phyloP scores from a whole-genome alignment of 2,888 invertebrate genomes.

The Lithophane semibrunnea region DNA sequence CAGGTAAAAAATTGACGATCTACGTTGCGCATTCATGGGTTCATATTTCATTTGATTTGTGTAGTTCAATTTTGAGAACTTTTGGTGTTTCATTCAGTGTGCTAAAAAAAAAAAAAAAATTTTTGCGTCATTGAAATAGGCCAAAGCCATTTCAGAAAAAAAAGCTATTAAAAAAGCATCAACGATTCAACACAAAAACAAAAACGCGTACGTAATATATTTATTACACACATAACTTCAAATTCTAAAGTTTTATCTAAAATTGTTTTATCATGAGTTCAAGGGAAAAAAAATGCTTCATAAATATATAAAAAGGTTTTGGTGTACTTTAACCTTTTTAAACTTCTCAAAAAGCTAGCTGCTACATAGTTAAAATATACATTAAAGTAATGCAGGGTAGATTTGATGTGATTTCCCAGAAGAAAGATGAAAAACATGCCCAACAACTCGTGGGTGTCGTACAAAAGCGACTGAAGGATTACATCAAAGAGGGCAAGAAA shows the following conservation, averaged over 20 bases:
- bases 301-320: neutral
- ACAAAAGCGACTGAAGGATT: slow-evolving; percentile 6
- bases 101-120: neutral
- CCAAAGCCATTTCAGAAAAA: neutral
- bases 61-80: slow-evolving; percentile 14
- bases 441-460: slow-evolving; percentile 17
- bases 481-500: slow-evolving; percentile 1
- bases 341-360: neutral
- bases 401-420: slow-evolving; percentile 15
- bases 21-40: neutral
- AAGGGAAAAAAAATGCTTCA: neutral
- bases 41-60: slow-evolving; percentile 33
- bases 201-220: neutral
- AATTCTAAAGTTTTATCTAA: neutral
- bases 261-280: too few species aligned
- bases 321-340: neutral
- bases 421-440: slow-evolving; percentile 19
- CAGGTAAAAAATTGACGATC: slow-evolving; percentile 27
- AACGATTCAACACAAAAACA: neutral
- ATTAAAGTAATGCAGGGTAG: neutral
- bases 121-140: neutral
- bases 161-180: neutral
- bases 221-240: neutral
- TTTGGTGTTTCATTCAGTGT: neutral
- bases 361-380: neutral